Evolutionary conservation across 2,888 invertebrate species (phyloP).

Genomic region (Thysanoteuthis rhombus): DNA sequence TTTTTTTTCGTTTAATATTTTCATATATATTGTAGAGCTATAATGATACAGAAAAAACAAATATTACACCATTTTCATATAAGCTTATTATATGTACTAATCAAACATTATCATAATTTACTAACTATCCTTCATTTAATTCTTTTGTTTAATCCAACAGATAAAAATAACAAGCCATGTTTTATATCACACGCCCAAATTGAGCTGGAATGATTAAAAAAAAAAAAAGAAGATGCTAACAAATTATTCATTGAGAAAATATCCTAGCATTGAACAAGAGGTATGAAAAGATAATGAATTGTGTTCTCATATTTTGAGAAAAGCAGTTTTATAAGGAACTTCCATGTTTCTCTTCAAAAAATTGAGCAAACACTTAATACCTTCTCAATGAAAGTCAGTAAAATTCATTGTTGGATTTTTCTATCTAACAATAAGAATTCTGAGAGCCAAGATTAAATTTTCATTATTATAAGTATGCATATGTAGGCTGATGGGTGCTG

Average conservation of each 20-base stretch:
- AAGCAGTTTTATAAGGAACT: neutral
- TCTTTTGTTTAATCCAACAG: neutral
- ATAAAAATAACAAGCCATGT: neutral
- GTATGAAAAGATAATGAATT: neutral
- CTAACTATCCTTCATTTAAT: neutral
- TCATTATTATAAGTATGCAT: neutral
- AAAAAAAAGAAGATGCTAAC: neutral
- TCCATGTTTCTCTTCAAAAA: neutral
- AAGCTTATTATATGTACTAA: no score
- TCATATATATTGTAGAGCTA: neutral
- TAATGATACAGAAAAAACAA: neutral
- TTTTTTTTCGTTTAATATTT: neutral
- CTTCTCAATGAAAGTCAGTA: neutral
- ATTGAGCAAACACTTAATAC: neutral
- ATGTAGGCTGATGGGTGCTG: neutral
- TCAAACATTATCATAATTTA: no score
- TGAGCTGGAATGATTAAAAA: neutral
- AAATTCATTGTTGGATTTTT: neutral
- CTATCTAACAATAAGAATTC: neutral
- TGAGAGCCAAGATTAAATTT: neutral
- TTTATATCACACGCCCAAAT: neutral
- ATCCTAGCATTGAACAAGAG: neutral
- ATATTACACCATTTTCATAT: neutral
- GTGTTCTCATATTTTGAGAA: neutral
- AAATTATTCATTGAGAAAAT: neutral